Evolutionary conservation across 2,797 vertebrate genomes (phyloP).

Genomic region (Danionella dracula): DNA sequence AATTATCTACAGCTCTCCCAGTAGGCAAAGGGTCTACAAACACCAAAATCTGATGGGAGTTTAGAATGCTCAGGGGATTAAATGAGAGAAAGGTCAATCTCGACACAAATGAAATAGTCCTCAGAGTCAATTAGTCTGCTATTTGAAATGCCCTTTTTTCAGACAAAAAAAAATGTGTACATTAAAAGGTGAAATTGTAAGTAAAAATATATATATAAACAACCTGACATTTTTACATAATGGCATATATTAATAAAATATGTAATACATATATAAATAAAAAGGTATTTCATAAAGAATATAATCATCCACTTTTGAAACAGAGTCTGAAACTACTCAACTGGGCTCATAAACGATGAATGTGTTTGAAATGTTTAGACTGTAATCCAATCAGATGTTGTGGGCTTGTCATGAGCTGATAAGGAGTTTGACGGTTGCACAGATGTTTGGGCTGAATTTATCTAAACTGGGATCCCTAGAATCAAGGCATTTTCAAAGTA

Average conservation of each 20-base stretch:
- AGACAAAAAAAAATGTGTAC: too few relatives aligned
- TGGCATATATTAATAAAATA: too few relatives aligned
- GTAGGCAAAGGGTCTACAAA: neutral
- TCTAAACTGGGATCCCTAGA: neutral
- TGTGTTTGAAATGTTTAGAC: neutral
- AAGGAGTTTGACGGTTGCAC: neutral
- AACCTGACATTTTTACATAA: too few relatives aligned
- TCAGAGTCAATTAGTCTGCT: too few relatives aligned
- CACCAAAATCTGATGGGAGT: neutral
- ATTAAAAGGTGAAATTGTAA: too few relatives aligned
- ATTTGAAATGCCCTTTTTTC: too few relatives aligned
- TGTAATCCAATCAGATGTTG: neutral
- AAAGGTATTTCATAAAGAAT: too few relatives aligned
- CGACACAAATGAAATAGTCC: neutral
- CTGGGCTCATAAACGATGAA: too few relatives aligned
- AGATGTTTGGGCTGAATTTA: slow-evolving; percentile 14
- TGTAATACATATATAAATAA: too few relatives aligned
- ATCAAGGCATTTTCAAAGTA: slow-evolving; percentile 53
- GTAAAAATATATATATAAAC: too few relatives aligned
- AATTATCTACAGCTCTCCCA: slow-evolving; percentile 24
- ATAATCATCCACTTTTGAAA: too few relatives aligned
- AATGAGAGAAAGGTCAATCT: neutral
- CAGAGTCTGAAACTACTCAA: too few relatives aligned
- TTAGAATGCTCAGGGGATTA: neutral
- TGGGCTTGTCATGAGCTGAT: neutral